These are phyloP conservation scores for Mormyrus hasselquistii DNA, from an alignment of 2,797 vertebrate genomes.

Conservation along the genomic window DNA sequence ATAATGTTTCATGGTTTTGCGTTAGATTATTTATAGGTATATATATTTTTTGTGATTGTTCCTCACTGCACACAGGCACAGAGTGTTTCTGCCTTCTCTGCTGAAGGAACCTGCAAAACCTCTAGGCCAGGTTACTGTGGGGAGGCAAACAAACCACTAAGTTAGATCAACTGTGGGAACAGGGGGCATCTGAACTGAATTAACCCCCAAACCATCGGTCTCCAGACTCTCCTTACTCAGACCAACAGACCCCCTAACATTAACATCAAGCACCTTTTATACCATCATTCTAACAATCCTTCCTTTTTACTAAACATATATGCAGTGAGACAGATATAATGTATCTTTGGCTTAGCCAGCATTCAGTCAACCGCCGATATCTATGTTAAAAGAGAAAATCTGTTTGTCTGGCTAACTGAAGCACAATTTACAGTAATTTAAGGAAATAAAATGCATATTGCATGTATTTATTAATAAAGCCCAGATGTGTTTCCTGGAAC, in stretches of 20 bases:
- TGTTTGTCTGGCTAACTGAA: neutral
- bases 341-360: neutral
- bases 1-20: neutral
- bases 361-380: neutral
- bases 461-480: neutral
- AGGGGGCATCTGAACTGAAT: neutral
- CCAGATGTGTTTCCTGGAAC: neutral
- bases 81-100: neutral
- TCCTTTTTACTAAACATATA: neutral
- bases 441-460: neutral
- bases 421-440: slow-evolving; percentile 8
- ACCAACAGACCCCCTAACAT: neutral
- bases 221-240: neutral
- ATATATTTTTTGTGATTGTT: neutral
- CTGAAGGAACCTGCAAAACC: neutral
- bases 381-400: neutral
- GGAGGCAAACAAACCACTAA: neutral
- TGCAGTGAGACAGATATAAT: neutral
- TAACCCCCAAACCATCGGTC: neutral
- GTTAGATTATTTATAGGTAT: neutral
- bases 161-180: neutral
- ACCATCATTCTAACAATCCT: neutral
- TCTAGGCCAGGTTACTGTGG: neutral
- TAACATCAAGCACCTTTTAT: neutral
- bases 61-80: neutral